Evolutionary conservation across 2,113 vertebrate species (phyloP).

Genomic region (Leptocoma aspasia): DNA sequence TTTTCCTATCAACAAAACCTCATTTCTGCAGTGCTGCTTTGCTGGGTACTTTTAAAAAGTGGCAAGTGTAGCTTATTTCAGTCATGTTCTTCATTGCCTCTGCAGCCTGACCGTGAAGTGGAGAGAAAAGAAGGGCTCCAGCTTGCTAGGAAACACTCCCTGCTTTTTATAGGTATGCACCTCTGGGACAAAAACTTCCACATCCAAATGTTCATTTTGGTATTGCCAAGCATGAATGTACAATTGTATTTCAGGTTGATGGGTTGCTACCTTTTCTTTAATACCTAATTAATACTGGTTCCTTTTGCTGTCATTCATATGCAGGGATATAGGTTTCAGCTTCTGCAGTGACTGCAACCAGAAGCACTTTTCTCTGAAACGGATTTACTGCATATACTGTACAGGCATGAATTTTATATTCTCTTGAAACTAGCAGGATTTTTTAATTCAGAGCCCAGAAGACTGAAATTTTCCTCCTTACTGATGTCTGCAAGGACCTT

Average conservation of each 20-base stretch:
- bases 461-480: background rate
- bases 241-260: background rate
- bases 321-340: background rate
- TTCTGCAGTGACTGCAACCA: background rate
- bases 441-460: background rate
- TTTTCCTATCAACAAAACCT: background rate
- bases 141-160: constrained; percentile 51
- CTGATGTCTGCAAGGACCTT: background rate
- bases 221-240: background rate
- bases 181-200: background rate
- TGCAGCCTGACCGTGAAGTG: constrained; percentile 44
- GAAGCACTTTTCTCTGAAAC: background rate
- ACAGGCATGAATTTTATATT: background rate
- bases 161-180: constrained; percentile 64
- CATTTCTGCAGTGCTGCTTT: background rate
- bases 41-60: background rate
- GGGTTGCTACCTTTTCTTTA: background rate
- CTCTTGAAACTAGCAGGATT: background rate
- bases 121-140: constrained; percentile 59
- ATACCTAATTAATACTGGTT: background rate
- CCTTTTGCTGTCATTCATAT: background rate
- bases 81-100: background rate
- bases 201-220: background rate
- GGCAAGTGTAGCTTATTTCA: background rate
- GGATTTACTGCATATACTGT: background rate